Percentiles rank a stretch among this genome's conserved stretches.
These are phyloP conservation scores for Drosophila pseudotalamancana DNA, from an alignment of 2,888 invertebrate genomes.

Conservation along the genomic window DNA sequence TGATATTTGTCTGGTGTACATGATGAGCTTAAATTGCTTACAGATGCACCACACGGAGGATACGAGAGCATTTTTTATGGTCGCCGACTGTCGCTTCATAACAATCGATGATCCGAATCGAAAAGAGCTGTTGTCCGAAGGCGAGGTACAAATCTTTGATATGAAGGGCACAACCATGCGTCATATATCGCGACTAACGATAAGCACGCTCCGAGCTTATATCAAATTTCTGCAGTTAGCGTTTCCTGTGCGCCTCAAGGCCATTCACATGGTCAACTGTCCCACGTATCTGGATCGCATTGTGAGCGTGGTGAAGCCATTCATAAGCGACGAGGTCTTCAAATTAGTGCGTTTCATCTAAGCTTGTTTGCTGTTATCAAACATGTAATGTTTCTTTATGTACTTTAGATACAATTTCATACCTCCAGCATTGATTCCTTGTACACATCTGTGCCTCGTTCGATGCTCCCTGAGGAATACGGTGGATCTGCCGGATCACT, in stretches of 20 bases:
- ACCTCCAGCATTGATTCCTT: slow-evolving; percentile 87
- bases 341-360: slow-evolving; percentile 85
- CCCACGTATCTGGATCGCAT: slow-evolving; percentile 88
- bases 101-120: slow-evolving; percentile 56
- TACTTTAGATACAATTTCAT: slow-evolving; percentile 88
- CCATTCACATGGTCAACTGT: slow-evolving; percentile 87
- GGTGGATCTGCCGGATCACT: slow-evolving; percentile 76
- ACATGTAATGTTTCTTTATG: not conserved
- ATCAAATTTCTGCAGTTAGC: slow-evolving; percentile 79
- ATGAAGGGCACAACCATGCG: slow-evolving; percentile 87
- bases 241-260: slow-evolving; percentile 78
- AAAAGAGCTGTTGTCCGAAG: slow-evolving; percentile 77
- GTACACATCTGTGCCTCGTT: slow-evolving; percentile 86
- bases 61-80: slow-evolving; percentile 89
- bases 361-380: too few relatives aligned
- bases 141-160: slow-evolving; percentile 90
- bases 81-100: slow-evolving; percentile 87
- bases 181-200: slow-evolving; percentile 86
- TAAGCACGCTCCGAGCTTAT: slow-evolving; percentile 76
- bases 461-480: slow-evolving; percentile 78
- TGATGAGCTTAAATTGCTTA: not conserved
- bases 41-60: slow-evolving; percentile 88
- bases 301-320: slow-evolving; percentile 87
- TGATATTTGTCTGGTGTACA: too few relatives aligned
- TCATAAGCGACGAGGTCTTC: slow-evolving; percentile 88